Conservation (phyloP, 1,140 invertebrate genomes). For the Ridgeia piscesae region DNA sequence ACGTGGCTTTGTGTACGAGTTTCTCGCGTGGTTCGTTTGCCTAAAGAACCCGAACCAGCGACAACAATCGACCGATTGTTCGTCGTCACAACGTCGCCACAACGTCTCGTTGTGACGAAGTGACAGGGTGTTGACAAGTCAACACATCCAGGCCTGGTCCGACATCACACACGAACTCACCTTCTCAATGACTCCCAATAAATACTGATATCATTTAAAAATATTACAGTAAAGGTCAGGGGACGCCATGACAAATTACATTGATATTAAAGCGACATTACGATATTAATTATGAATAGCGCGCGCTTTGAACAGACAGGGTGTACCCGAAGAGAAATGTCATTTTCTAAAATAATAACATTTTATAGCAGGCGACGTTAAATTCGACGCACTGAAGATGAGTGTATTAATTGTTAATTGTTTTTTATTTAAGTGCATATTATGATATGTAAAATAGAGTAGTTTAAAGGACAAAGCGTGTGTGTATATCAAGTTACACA, state of each 20-base stretch:
- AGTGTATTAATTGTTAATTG: neutral
- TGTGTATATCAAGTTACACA: neutral
- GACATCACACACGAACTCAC: neutral
- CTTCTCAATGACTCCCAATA: neutral
- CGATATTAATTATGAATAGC: neutral
- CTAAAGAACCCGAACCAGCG: no score
- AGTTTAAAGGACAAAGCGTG: neutral
- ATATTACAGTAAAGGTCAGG: neutral
- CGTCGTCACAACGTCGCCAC: neutral
- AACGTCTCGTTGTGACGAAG: neutral
- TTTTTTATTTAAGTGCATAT: neutral
- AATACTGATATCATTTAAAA: neutral
- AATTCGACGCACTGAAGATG: neutral
- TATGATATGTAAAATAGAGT: neutral
- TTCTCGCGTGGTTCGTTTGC: no score
- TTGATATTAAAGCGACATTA: slow-evolving; percentile 6
- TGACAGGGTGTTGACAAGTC: neutral
- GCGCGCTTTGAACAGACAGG: neutral
- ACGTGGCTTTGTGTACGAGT: no score
- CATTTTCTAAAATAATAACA: neutral
- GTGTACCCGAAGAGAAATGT: neutral
- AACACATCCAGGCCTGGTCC: neutral
- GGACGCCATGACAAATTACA: neutral
- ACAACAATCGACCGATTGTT: neutral
- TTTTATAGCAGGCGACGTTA: neutral